Conservation (phyloP, 2,888 invertebrate species). For the Microchrysa polita region DNA sequence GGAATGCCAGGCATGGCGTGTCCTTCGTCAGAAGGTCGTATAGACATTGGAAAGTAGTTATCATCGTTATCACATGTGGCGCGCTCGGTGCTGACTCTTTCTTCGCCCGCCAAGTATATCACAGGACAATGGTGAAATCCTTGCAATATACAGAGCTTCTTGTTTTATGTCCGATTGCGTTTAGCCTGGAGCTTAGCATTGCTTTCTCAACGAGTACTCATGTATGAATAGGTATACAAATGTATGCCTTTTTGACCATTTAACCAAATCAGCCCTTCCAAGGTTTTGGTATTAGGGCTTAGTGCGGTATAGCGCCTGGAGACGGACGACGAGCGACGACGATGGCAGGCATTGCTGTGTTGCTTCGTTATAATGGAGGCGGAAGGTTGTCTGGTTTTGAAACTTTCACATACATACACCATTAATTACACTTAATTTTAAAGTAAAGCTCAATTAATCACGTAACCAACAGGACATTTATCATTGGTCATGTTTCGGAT, state of each 20-base stretch:
- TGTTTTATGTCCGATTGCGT: slow-evolving; percentile 20
- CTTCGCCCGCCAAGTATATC: slow-evolving; percentile 7
- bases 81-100: no score
- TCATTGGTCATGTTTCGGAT: slow-evolving; percentile 50
- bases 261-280: slow-evolving; percentile 26
- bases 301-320: no score
- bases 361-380: background rate
- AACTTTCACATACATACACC: slow-evolving; percentile 46
- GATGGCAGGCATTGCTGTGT: background rate
- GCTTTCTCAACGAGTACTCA: background rate
- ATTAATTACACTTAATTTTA: slow-evolving; percentile 51
- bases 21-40: background rate
- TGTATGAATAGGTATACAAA: no score
- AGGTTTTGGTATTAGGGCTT: no score
- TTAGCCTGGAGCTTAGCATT: background rate
- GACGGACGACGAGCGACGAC: no score
- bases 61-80: slow-evolving; percentile 39
- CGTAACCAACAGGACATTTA: slow-evolving; percentile 50
- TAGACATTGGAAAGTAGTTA: slow-evolving; percentile 37
- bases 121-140: slow-evolving; percentile 1
- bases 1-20: background rate
- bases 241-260: slow-evolving; percentile 8
- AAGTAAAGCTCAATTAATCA: slow-evolving; percentile 50
- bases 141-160: background rate
- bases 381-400: slow-evolving; percentile 36